Evolutionary conservation across 37 sponge, comb jelly and placozoan species (phyloP), one percentile per base, ranked within the genome.

Genomic region (Crambe crambe): DNA sequence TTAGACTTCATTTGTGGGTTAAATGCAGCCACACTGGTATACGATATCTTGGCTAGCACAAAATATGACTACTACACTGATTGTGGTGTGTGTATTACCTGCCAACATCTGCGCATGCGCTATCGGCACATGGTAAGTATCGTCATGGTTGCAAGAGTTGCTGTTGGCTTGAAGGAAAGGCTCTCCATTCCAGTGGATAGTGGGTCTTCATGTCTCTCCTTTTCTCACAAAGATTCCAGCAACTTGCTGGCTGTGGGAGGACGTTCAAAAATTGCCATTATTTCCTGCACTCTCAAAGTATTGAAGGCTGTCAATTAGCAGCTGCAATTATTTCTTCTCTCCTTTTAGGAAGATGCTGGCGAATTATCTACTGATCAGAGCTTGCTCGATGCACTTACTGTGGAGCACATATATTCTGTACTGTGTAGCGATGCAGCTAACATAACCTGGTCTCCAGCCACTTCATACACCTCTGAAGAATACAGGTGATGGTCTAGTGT

Each of bases 1-100:
- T 64, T 96, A 51, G 97, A 96, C 81, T 96, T 96, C 72, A 84
- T 96, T 39, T 96, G 94, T 93, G 92, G 97, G 1, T 37, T 91
- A 10, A 70, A 94, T 58, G 86, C 97, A 42, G 74, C 77, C 42
- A 58, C 43, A 5, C 38, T 58, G 54, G 84, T 96, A 10, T 94
- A 96, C 62, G 78, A 81, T 18, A 86, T 92, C 37, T 73, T 95
- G 27, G 37, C 44, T 38, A n/a, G n/a, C n/a, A n/a, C n/a, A n/a
- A n/a, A n/a, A n/a, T n/a, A n/a, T n/a, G n/a, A n/a, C n/a, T n/a
- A n/a, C n/a, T n/a, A n/a, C n/a, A n/a, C n/a, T n/a, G n/a, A n/a
- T n/a, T n/a, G n/a, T n/a, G n/a, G n/a, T n/a, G n/a, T n/a, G n/a
- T n/a, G n/a, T n/a, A n/a, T n/a, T n/a, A n/a, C n/a, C n/a, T n/a